phyloP scores from a whole-genome alignment of 2,888 invertebrate species.

The Mythimna albipuncta region DNA sequence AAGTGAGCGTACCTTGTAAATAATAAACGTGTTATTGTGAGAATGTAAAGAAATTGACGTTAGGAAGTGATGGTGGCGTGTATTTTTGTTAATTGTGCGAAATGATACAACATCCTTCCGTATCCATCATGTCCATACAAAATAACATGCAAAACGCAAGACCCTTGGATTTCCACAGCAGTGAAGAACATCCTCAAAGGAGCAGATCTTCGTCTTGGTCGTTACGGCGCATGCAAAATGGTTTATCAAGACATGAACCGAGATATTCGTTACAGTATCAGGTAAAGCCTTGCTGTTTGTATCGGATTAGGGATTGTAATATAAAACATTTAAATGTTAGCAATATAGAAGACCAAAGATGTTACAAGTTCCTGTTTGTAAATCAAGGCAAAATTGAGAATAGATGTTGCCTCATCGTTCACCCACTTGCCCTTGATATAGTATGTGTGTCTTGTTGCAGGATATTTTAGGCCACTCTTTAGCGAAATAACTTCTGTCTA shows the following conservation, averaged over 20 bases:
- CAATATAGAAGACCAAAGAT: constrained; percentile 28
- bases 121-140: constrained; percentile 76
- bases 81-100: constrained; percentile 68
- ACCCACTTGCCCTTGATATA: constrained; percentile 25
- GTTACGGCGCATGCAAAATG: constrained; percentile 77
- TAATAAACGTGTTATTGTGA: constrained; percentile 60
- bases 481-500: constrained; percentile 11
- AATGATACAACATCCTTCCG: constrained; percentile 81
- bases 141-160: constrained; percentile 79
- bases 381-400: constrained; percentile 6
- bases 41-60: constrained; percentile 67
- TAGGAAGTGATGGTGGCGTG: constrained; percentile 80
- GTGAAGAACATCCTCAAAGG: constrained; percentile 74
- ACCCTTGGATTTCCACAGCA: constrained; percentile 73
- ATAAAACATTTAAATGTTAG: constrained; percentile 16
- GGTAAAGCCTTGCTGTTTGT: constrained; percentile 66
- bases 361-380: background rate
- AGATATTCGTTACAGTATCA: constrained; percentile 84
- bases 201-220: constrained; percentile 84
- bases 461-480: constrained; percentile 24
- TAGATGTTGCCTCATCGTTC: constrained; percentile 4
- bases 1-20: constrained; percentile 64
- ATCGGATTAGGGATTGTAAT: constrained; percentile 23
- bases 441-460: background rate
- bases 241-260: constrained; percentile 78